Conservation (phyloP, 2,888 invertebrate species). For the Uloborus plumipes region DNA sequence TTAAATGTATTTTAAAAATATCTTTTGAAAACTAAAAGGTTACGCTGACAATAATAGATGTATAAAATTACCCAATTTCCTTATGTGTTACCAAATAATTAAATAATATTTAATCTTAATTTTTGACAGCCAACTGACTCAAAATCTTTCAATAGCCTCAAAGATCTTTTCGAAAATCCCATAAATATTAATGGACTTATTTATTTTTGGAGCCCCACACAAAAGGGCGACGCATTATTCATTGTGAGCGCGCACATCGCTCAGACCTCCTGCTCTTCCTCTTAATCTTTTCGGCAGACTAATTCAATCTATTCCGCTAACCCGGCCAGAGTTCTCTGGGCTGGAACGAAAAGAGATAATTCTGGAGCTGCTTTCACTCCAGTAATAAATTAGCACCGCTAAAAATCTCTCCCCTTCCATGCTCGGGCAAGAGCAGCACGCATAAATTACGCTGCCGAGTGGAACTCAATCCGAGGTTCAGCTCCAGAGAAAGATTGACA, state of each 20-base stretch:
- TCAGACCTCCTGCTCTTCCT: slow-evolving; percentile 21
- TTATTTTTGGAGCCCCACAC: slow-evolving; percentile 37
- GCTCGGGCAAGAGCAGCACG: not conserved
- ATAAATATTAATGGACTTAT: slow-evolving; percentile 59
- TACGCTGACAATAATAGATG: no score
- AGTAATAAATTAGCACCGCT: slow-evolving; percentile 56
- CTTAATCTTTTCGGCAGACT: slow-evolving; percentile 43
- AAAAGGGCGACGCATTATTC: slow-evolving; percentile 10
- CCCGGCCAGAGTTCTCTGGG: slow-evolving; percentile 25
- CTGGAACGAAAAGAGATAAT: slow-evolving; percentile 54
- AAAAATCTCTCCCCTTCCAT: slow-evolving; percentile 29
- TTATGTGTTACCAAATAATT: no score
- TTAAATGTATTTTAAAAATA: no score
- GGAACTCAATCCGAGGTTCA: slow-evolving; percentile 47
- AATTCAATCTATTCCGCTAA: slow-evolving; percentile 35
- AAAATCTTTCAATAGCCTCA: no score
- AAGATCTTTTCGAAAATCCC: slow-evolving; percentile 7
- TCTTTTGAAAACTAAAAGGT: no score
- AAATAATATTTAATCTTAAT: no score
- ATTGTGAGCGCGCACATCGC: slow-evolving; percentile 41
- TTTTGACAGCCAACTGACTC: no score
- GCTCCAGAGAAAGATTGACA: slow-evolving; percentile 56
- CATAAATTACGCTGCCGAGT: slow-evolving; percentile 51
- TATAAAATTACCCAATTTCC: no score
- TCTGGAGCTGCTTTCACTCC: slow-evolving; percentile 18